Percentiles rank a stretch among this genome's conserved stretches.
phyloP scores from a whole-genome alignment of 2,113 vertebrate species.

The Gallinago media region DNA sequence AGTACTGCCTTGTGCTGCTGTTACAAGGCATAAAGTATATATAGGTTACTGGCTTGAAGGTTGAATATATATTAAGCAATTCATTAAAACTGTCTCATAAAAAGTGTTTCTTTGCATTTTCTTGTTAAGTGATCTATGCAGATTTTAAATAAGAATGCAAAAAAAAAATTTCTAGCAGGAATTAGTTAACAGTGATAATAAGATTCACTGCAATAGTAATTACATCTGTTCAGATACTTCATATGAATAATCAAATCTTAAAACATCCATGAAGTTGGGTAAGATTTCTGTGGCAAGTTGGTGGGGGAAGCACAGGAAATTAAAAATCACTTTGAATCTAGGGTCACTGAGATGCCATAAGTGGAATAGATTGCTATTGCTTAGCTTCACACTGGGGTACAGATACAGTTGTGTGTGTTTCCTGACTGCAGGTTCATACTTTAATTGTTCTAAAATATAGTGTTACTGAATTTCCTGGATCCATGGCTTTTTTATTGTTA shows the following conservation, averaged over 20 bases:
- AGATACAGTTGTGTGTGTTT: background rate
- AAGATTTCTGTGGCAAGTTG: background rate
- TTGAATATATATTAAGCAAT: background rate
- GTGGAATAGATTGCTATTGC: background rate
- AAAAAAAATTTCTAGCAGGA: background rate
- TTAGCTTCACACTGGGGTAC: background rate
- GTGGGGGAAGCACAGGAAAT: background rate
- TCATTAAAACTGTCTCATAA: background rate
- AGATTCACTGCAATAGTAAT: background rate
- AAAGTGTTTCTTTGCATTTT: background rate
- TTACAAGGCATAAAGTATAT: background rate
- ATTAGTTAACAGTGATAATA: background rate
- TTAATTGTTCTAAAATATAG: background rate
- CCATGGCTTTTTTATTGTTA: background rate
- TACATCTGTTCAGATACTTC: background rate
- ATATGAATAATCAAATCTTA: background rate
- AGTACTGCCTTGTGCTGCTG: background rate
- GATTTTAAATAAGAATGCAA: background rate
- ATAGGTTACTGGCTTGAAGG: background rate
- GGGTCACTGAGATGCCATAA: background rate
- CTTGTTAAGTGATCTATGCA: background rate
- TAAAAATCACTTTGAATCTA: background rate
- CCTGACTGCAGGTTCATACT: background rate
- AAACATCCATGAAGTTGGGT: background rate
- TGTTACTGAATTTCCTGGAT: background rate